Conservation (phyloP, 2,888 invertebrate species). For the Lottia scabra region DNA sequence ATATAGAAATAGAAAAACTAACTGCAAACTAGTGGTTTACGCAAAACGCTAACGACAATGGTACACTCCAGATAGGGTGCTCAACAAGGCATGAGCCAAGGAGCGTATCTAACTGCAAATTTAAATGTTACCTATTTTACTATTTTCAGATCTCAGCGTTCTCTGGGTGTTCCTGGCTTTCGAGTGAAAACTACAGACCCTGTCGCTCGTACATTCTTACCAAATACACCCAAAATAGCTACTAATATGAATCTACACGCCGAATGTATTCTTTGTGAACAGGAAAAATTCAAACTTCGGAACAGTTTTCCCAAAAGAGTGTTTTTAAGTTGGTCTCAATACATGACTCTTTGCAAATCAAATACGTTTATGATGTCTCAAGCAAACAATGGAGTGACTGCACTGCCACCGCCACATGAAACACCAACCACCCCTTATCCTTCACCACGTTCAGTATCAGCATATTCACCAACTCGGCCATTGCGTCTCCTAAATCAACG, state of each 20-base stretch:
- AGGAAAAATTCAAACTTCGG: background rate
- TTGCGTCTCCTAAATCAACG: background rate
- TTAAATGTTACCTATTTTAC: too few relatives aligned
- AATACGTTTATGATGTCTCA: background rate
- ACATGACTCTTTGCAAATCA: background rate
- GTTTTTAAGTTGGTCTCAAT: background rate
- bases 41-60: too few relatives aligned
- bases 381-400: background rate
- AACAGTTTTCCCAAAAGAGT: slow-evolving; percentile 3
- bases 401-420: too few relatives aligned
- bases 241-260: background rate
- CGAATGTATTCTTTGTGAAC: background rate
- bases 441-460: background rate
- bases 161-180: background rate
- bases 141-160: background rate
- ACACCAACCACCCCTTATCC: background rate
- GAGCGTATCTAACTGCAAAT: too few relatives aligned
- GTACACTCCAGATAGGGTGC: too few relatives aligned
- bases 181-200: background rate
- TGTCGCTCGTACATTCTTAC: background rate
- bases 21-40: too few relatives aligned
- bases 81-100: too few relatives aligned
- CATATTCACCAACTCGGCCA: background rate
- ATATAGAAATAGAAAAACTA: too few relatives aligned
- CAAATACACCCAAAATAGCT: background rate